Percentiles rank a stretch among this genome's conserved stretches.
phyloP scores from a whole-genome alignment of 23 tunicate genomes.

The Halocynthia aurantium region DNA sequence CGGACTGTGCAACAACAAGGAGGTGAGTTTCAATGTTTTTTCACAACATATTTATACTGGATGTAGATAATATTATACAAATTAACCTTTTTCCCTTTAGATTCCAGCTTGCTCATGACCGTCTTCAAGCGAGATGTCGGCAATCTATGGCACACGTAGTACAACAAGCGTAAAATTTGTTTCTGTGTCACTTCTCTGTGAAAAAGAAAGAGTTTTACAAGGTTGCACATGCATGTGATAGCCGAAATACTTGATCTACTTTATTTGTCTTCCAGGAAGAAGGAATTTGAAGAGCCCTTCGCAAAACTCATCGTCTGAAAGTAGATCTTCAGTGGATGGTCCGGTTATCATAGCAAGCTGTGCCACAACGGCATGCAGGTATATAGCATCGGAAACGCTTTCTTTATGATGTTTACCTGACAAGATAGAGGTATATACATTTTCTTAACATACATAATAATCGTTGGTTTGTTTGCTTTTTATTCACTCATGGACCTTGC shows the following conservation, averaged over 20 bases:
- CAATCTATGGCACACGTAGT: conserved; percentile 27
- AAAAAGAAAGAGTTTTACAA: neutral
- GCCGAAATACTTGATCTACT: conserved; percentile 24
- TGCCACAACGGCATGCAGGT: conserved; percentile 50
- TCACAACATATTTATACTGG: neutral
- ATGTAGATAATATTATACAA: neutral
- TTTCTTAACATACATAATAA: neutral
- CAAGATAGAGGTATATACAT: neutral
- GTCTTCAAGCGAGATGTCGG: conserved; percentile 35
- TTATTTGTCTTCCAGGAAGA: conserved; percentile 34
- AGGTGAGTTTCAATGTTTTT: neutral
- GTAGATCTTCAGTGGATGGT: conserved; percentile 30
- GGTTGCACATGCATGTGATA: neutral
- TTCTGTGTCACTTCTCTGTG: conserved; percentile 68
- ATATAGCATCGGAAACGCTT: conserved; percentile 45
- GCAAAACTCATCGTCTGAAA: conserved; percentile 68
- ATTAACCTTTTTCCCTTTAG: conserved; percentile 60
- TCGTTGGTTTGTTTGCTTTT: too few relatives aligned
- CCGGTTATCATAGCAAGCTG: conserved; percentile 24
- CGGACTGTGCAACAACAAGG: conserved; percentile 33
- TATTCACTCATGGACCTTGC: too few relatives aligned
- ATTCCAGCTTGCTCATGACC: conserved; percentile 42
- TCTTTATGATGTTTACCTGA: conserved; percentile 64
- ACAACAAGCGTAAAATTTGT: conserved; percentile 44
- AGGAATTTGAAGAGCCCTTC: conserved; percentile 51